A percentile compares a stretch with the other conserved stretches of the same genome.
Conservation (phyloP, 2,113 vertebrate species). For the Pseudorectes ferrugineus region DNA sequence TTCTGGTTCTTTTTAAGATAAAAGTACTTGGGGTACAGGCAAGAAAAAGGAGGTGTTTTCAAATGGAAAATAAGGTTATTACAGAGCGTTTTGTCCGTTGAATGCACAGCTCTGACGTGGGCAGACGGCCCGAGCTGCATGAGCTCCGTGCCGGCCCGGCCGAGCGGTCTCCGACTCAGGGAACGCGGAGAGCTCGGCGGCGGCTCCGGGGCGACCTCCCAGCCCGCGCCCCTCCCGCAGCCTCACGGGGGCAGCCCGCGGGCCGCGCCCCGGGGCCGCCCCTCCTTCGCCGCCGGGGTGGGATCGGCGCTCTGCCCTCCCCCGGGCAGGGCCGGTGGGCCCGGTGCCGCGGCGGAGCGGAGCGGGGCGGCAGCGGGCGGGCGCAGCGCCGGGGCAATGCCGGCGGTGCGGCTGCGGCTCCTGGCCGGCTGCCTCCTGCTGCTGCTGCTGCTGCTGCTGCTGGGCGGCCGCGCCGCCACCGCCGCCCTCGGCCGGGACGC, state of each 20-base stretch:
- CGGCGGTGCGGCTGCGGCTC: no score
- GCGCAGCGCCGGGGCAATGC: neutral
- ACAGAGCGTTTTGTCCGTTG: neutral
- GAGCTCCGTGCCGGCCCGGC: rapidly evolving
- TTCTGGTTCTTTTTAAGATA: neutral
- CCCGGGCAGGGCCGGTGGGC: neutral
- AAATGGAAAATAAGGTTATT: neutral
- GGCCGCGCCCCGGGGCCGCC: neutral
- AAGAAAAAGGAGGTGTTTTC: neutral
- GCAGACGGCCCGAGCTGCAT: rapidly evolving
- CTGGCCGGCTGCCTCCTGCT: no score
- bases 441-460: no score
- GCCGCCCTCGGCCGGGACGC: neutral
- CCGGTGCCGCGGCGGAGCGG: neutral
- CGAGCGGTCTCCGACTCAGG: rapidly evolving
- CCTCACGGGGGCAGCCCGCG: neutral
- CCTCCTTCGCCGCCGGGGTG: neutral
- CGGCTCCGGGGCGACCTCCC: neutral
- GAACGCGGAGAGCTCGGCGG: no score
- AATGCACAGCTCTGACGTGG: rapidly evolving
- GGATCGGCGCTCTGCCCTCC: neutral
- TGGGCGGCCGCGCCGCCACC: neutral
- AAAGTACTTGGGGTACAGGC: neutral
- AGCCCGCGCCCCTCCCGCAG: neutral
- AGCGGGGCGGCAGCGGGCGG: neutral